A percentile compares a stretch with the other conserved stretches of the same genome.
phyloP scores from a whole-genome alignment of 2,113 vertebrate genomes.

The Albula glossodonta region DNA sequence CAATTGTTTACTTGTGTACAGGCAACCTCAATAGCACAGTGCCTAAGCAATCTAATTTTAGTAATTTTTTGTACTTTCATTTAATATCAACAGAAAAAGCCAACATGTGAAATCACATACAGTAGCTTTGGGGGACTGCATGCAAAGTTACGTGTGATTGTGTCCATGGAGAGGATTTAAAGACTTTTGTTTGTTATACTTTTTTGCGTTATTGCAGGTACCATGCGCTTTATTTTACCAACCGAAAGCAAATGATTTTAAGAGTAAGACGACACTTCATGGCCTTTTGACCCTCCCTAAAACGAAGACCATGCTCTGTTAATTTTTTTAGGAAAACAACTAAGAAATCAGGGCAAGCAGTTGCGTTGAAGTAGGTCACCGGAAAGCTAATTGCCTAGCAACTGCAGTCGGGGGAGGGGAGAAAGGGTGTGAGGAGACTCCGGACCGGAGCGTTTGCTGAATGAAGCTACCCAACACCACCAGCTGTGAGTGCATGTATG shows the following conservation, averaged over 20 bases:
- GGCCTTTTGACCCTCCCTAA: neutral
- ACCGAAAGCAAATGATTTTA: neutral
- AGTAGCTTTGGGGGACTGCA: neutral
- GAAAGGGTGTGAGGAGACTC: neutral
- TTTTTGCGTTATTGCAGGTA: neutral
- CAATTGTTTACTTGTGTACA: neutral
- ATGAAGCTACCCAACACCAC: constrained; percentile 8
- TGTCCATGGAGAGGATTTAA: neutral
- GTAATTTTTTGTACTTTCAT: neutral
- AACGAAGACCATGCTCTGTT: neutral
- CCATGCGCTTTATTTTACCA: neutral
- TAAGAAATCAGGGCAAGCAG: constrained; percentile 21
- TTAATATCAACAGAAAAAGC: neutral
- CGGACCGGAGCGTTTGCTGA: constrained; percentile 14
- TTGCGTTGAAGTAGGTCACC: constrained; percentile 36
- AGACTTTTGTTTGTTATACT: neutral
- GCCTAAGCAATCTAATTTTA: neutral
- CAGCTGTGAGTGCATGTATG: constrained; percentile 25
- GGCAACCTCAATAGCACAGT: neutral
- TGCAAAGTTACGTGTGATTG: neutral
- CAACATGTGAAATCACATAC: neutral
- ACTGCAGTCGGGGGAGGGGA: constrained; percentile 20
- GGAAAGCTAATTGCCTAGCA: constrained; percentile 36
- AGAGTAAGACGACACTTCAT: neutral
- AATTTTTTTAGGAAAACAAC: neutral